These are phyloP conservation scores for Globia sparganii DNA, from an alignment of 2,888 invertebrate genomes.

Conservation along the genomic window DNA sequence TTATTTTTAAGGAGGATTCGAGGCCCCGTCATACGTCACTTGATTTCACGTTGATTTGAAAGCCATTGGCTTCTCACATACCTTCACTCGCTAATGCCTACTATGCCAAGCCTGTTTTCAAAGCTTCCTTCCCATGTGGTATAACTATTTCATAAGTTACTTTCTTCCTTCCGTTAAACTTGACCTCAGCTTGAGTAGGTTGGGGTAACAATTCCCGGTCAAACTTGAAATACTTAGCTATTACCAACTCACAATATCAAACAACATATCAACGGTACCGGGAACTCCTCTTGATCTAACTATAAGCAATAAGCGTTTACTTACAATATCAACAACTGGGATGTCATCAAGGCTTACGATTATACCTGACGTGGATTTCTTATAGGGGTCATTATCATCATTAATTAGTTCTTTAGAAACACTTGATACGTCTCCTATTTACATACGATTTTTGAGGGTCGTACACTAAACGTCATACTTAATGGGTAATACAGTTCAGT, in stretches of 20 bases:
- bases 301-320: conserved; percentile 67
- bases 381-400: conserved; percentile 47
- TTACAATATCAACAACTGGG: conserved; percentile 69
- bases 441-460: conserved; percentile 59
- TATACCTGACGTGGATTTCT: conserved; percentile 42
- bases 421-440: conserved; percentile 59
- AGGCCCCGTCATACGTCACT: conserved; percentile 37
- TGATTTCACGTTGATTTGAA: background rate
- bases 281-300: conserved; percentile 48
- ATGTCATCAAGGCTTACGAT: conserved; percentile 50
- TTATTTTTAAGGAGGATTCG: conserved; percentile 45
- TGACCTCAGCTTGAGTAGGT: background rate
- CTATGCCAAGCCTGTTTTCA: background rate
- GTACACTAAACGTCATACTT: conserved; percentile 60
- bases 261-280: conserved; percentile 36
- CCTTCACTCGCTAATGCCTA: background rate
- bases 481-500: conserved; percentile 55
- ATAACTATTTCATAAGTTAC: background rate
- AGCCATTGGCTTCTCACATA: background rate
- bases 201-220: background rate
- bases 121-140: background rate
- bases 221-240: background rate
- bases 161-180: background rate
- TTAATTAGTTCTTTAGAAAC: conserved; percentile 47
- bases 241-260: background rate